Base-by-base conservation (phyloP, 2,113 vertebrate genomes). In the Heterocephalus glaber region DNA sequence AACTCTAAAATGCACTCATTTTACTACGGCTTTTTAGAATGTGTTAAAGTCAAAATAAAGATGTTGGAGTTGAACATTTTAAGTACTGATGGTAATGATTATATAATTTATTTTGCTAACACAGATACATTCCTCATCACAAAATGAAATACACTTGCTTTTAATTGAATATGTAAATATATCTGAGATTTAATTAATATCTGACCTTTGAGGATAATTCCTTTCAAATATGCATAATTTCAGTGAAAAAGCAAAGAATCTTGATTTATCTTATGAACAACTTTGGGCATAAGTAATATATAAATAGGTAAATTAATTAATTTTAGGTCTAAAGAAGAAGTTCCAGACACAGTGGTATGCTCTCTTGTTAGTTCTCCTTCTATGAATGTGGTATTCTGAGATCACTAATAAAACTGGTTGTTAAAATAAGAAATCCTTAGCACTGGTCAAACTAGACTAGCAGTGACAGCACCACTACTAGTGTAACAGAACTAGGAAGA, bases 191-290 rank as follows among this genome's bases (percentile, higher is more conserved):
- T 94, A 92, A 79, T 89, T 89, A 90, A 65, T 84, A 89, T 77
- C 35, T 72, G 35, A 77, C 10, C 17, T 94, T 81, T 84, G 61
- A 65, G 41, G 20, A 72, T 4, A 77, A 87, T 92, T 95, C 47
- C 44, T 96, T 96, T 96, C 56, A 96, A 93, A 96, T 79, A 74
- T 5, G 12, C 80, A 94, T 72, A 72, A 89, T 76, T 94, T 89
- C 56, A 91, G 17, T 89, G 56, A 82, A 74, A 95, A 95, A 81
- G 17, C 52, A 94, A 11, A 93, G 30, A 49, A 24, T 89, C 28
- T 63, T 81, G 19, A 82, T 61, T 72, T 94, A 38, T 41, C 65
- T 85, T 70, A 89, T 63, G 33, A 94, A 74, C 9, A 94, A 66
- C 35, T 87, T 72, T 35, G 22, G 26, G 16, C 70, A 17, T 33